Conservation (phyloP, 2,888 invertebrate genomes). For the Nomada ruficornis region DNA sequence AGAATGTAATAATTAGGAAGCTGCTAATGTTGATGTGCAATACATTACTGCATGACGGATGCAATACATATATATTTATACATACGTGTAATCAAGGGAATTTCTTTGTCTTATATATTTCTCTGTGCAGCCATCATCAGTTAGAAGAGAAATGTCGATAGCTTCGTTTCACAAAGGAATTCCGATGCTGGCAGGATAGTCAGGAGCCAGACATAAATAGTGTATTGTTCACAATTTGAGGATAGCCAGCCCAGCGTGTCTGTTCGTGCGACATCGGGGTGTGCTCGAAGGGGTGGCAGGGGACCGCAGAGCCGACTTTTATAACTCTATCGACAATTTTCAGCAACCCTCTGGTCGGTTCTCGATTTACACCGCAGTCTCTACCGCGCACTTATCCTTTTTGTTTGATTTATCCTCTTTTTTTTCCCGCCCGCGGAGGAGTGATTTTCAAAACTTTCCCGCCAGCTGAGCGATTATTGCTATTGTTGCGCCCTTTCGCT, state of each 20-base stretch:
- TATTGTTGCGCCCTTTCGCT: slow-evolving; percentile 42
- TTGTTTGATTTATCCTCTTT: slow-evolving; percentile 76
- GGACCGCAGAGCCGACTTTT: slow-evolving; percentile 77
- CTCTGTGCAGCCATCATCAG: neutral
- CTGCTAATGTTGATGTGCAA: too few species aligned
- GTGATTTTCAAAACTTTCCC: slow-evolving; percentile 56
- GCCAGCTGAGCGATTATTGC: slow-evolving; percentile 57
- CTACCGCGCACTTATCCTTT: slow-evolving; percentile 55
- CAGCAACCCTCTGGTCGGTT: slow-evolving; percentile 74
- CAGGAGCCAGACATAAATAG: slow-evolving; percentile 72
- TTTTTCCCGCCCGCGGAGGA: slow-evolving; percentile 31
- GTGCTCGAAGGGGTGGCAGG: slow-evolving; percentile 67
- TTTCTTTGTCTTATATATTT: neutral
- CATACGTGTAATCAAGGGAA: too few species aligned
- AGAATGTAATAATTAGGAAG: too few species aligned
- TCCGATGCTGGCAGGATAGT: slow-evolving; percentile 59
- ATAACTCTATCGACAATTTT: slow-evolving; percentile 81
- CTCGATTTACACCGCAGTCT: slow-evolving; percentile 70
- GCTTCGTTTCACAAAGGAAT: slow-evolving; percentile 62
- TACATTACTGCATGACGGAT: too few species aligned
- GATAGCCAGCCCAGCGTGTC: slow-evolving; percentile 58
- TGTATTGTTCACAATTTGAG: slow-evolving; percentile 71
- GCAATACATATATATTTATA: too few species aligned
- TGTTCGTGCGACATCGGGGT: slow-evolving; percentile 60
- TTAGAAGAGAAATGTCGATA: slow-evolving; percentile 47